A percentile compares a stretch with the other conserved stretches of the same genome.
phyloP scores from a whole-genome alignment of 1,140 invertebrate genomes.

The Ceratoteleas bidentatus region DNA sequence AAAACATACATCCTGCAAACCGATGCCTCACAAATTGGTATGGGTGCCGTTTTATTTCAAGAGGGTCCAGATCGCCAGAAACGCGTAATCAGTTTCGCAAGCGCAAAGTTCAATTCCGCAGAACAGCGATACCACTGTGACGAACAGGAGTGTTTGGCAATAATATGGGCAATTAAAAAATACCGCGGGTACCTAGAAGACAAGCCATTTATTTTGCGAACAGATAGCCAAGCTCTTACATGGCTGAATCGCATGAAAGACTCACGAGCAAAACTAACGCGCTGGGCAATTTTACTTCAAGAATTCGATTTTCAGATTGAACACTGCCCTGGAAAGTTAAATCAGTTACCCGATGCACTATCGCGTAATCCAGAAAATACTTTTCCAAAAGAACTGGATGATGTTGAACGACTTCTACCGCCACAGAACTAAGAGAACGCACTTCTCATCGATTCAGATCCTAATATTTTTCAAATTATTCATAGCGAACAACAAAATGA shows the following conservation, averaged over 20 bases:
- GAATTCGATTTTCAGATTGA: slow-evolving; percentile 5
- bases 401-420: background rate
- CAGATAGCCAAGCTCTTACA: background rate
- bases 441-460: background rate
- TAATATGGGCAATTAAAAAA: slow-evolving; percentile 8
- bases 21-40: background rate
- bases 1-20: slow-evolving; percentile 1
- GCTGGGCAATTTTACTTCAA: background rate
- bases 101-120: background rate
- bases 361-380: background rate
- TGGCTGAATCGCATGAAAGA: slow-evolving; percentile 1
- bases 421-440: no score
- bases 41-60: background rate
- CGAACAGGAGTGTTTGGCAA: slow-evolving; percentile 2
- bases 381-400: background rate
- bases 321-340: no score
- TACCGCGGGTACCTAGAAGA: background rate
- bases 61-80: background rate
- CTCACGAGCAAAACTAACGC: background rate
- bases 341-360: background rate
- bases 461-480: background rate
- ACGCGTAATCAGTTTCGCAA: background rate
- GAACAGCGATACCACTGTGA: slow-evolving; percentile 1
- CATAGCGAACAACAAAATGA: background rate
- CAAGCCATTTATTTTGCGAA: slow-evolving; percentile 1